Evolutionary conservation across 2,113 vertebrate genomes (phyloP).

Genomic region (Bubalus kerabau): DNA sequence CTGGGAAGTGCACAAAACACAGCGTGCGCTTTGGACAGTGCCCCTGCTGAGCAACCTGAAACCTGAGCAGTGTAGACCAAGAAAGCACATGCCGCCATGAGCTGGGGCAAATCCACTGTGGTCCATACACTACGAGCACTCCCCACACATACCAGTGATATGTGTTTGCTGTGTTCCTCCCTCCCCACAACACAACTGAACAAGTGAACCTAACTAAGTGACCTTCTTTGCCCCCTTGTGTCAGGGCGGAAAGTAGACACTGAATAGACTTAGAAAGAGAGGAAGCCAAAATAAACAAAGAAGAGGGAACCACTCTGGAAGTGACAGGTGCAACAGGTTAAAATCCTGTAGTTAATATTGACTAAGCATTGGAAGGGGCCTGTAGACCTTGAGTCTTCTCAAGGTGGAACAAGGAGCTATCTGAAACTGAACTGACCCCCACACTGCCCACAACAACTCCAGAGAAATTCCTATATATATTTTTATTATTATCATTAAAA

Average conservation of each 20-base stretch:
- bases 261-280: background rate
- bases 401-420: background rate
- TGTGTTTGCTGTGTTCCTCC: background rate
- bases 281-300: background rate
- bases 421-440: background rate
- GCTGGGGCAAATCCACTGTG: background rate
- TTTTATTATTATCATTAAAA: background rate
- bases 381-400: background rate
- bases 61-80: background rate
- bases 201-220: background rate
- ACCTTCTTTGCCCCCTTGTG: background rate
- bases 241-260: background rate
- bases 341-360: background rate
- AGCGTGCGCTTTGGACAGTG: background rate
- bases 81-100: background rate
- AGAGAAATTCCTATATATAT: background rate
- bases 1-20: background rate
- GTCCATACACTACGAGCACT: fast-evolving
- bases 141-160: fast-evolving
- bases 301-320: background rate
- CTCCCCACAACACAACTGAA: background rate
- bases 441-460: background rate
- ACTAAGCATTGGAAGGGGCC: background rate
- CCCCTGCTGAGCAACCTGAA: background rate
- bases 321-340: background rate